Base-by-base conservation (phyloP, 1,140 invertebrate species). In the Chrysoperla carnea region DNA sequence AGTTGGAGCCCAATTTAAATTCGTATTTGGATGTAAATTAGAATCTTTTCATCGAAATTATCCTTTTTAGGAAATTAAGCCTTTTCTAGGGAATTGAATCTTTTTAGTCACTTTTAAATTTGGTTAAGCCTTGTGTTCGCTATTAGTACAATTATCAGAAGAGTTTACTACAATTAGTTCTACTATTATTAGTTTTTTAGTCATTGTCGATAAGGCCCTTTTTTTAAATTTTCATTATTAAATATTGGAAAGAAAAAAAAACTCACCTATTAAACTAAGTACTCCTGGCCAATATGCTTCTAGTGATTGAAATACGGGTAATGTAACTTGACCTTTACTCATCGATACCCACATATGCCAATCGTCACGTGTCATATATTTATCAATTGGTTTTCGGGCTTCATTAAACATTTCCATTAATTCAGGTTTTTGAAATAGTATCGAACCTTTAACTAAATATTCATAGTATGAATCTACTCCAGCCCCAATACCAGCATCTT, bases 401-500 rank as follows among this genome's bases (percentile, higher is more conserved):
- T 88, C 85, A 49, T 81, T 70, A 52, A 98, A 98, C 72, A 95
- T 90, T 14, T 84, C 76, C 65, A 95, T 78, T 23, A 99, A 61
- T 55, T 91, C 78, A 1, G 94, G 91, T 46, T 81, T 73, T 55
- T 84, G 78, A 6, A 86, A 64, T 14, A 86, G 52, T 8, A 84
- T 66, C 6, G 87, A 77, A 3, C 89, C 94, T 74, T 99, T 99
- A 0, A 94, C 92, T 41, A 99, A 68, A 64, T 99, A 99, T 64
- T 99, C 96, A 69, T 91, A 98, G 58, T 94, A 98, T 0, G 95
- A 99, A 63, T 99, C 96, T 8, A 99, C 84, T 9, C 94, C 95
- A 14, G 89, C 90, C 2, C 88, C 14, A 15, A 66, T 84, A 6
- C 91, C 93, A 37, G 91, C 81, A 67, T 99, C 96, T 28, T 89